These are phyloP conservation scores for Falcaria lacertinaria DNA, from an alignment of 2,888 invertebrate species.

Conservation along the genomic window DNA sequence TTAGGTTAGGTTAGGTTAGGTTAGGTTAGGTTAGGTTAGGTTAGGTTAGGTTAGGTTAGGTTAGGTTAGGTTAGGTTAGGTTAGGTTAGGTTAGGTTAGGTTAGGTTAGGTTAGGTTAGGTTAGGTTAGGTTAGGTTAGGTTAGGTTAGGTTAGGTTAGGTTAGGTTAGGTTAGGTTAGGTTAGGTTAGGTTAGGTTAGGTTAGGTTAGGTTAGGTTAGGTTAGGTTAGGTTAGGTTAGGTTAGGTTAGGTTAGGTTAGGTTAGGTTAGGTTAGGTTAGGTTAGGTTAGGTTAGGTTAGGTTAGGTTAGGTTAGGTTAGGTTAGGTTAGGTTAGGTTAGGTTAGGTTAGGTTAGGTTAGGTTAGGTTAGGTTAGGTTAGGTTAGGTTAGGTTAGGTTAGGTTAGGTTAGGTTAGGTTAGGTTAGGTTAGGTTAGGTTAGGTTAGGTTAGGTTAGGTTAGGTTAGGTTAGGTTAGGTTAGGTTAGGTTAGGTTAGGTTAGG, in stretches of 20 bases:
- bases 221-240: slow-evolving; percentile 7
- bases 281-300: slow-evolving; percentile 4
- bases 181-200: background rate
- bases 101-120: background rate
- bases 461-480: slow-evolving; percentile 9
- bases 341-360: slow-evolving; percentile 13
- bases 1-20: slow-evolving; percentile 2
- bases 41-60: background rate
- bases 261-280: slow-evolving; percentile 10
- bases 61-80: background rate
- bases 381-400: slow-evolving; percentile 12
- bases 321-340: slow-evolving; percentile 13
- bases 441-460: slow-evolving; percentile 10
- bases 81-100: background rate
- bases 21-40: background rate
- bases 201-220: slow-evolving; percentile 11
- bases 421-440: slow-evolving; percentile 10
- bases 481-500: slow-evolving; percentile 10
- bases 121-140: background rate
- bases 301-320: slow-evolving; percentile 11
- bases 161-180: background rate
- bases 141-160: background rate
- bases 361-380: slow-evolving; percentile 12
- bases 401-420: slow-evolving; percentile 10
- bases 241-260: slow-evolving; percentile 10